Base-by-base conservation (phyloP, 2,113 vertebrate genomes). In the Xenopus borealis region DNA sequence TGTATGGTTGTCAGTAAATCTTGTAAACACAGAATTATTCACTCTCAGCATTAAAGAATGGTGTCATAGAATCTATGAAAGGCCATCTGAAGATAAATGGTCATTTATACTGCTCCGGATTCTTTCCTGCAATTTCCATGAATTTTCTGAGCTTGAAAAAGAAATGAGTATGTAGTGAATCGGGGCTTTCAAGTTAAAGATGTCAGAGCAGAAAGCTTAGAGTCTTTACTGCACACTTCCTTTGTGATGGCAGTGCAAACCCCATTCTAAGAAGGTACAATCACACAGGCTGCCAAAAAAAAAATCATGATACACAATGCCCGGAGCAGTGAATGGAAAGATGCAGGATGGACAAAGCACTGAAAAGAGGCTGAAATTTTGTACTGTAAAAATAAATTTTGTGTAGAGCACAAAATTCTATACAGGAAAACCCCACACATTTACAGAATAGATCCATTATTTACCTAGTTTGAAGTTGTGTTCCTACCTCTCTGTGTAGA, bases 11-110 rank as follows among this genome's bases (percentile, higher is more conserved):
- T 75, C 66, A 47, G 63, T 62, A 14, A 27, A 69, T 58, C 58
- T 45, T 69, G 73, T 69, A 69, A 75, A 69, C 66, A 69, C 20
- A 58, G 63, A 75, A 69, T 75, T 75, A 75, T 68, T 75, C 57
- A 75, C 58, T 75, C 44, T 68, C 40, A 62, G 58, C 44, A 20
- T 66, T 69, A 69, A 68, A 62, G 59, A 57, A 46, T 75, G 65
- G 62, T 66, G 69, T 69, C 44, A 55, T n/a, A 62, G 66, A 27
- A 40, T 69, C 46, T 45, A 66, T 62, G 59, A 75, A 75, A 69
- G 72, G 62, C 72, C 66, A 75, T 75, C 45, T 47, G 12, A 63
- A 69, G 73, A 75, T 69, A 53, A 75, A 75, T 75, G 73, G 73
- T 69, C 73, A 75, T 75, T 75, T 69, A 62, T 69, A 62, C 27